A percentile compares a stretch with the other conserved stretches of the same genome.
Conservation (phyloP, 2,797 vertebrate genomes). For the Emydoidea blandingii region DNA sequence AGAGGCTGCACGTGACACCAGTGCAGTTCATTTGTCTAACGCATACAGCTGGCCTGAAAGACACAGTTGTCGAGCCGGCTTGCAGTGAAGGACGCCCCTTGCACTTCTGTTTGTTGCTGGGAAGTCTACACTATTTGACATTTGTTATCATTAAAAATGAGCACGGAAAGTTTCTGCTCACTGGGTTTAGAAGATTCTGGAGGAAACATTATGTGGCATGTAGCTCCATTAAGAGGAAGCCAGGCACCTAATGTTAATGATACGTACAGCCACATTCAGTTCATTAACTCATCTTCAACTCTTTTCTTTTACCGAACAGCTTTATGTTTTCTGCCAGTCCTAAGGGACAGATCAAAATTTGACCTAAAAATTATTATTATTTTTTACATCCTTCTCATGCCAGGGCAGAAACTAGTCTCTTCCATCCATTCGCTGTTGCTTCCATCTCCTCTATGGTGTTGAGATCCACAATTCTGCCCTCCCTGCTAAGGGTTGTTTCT, state of each 20-base stretch:
- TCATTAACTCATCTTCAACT: background rate
- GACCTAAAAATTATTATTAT: background rate
- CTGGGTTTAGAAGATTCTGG: background rate
- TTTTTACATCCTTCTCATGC: background rate
- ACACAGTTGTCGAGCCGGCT: conserved; percentile 29
- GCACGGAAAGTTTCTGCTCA: background rate
- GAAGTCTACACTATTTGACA: conserved; percentile 15
- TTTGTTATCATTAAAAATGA: conserved; percentile 3
- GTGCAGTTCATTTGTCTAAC: rapidly evolving
- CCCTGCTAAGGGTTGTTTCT: background rate
- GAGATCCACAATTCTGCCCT: background rate
- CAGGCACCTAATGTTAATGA: background rate
- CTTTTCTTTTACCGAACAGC: background rate
- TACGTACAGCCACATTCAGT: background rate
- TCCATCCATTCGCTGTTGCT: background rate
- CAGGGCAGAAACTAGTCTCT: background rate
- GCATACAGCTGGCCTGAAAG: rapidly evolving
- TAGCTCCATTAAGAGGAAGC: background rate
- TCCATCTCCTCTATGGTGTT: background rate
- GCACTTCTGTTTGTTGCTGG: background rate
- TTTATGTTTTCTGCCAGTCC: background rate
- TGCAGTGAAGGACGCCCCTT: background rate
- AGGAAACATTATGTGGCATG: rapidly evolving
- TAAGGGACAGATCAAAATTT: background rate
- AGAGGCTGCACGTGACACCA: rapidly evolving